Percentiles rank a stretch among this genome's conserved stretches.
Evolutionary conservation across 1,140 invertebrate species (phyloP).

Genomic region (Polypedilum vanderplanki): DNA sequence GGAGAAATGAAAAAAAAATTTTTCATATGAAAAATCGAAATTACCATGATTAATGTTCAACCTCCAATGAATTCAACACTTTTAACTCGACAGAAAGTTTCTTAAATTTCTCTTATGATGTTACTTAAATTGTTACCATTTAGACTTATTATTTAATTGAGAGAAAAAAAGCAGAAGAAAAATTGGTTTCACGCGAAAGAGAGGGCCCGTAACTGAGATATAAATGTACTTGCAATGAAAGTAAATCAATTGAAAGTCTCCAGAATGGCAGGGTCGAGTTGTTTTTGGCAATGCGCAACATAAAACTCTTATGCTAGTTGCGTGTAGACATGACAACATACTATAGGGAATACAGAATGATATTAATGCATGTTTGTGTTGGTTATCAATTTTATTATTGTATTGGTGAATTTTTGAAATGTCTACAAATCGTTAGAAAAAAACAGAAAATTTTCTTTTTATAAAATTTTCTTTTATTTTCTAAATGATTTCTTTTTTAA

Average conservation of each 20-base stretch:
- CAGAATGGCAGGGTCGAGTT: neutral
- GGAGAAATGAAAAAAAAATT: no score
- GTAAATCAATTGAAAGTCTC: slow-evolving; percentile 13
- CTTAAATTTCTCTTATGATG: neutral
- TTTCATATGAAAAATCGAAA: neutral
- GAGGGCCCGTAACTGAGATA: neutral
- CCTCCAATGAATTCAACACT: neutral
- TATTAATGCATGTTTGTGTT: neutral
- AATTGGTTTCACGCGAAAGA: slow-evolving; percentile 4
- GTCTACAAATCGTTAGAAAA: neutral
- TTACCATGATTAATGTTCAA: neutral
- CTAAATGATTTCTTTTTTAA: no score
- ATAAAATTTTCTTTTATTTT: no score
- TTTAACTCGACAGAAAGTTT: neutral
- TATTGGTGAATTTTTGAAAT: neutral
- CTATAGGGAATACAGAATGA: neutral
- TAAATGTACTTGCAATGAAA: neutral
- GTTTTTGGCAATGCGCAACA: slow-evolving; percentile 9
- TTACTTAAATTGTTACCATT: slow-evolving; percentile 19
- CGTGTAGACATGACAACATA: neutral
- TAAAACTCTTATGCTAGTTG: neutral
- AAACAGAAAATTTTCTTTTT: neutral
- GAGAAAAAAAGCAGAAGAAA: slow-evolving; percentile 12
- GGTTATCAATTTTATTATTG: neutral
- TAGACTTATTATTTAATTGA: slow-evolving; percentile 20